Base-by-base conservation (phyloP, 2,113 vertebrate species). In the Zosterops borbonicus region DNA sequence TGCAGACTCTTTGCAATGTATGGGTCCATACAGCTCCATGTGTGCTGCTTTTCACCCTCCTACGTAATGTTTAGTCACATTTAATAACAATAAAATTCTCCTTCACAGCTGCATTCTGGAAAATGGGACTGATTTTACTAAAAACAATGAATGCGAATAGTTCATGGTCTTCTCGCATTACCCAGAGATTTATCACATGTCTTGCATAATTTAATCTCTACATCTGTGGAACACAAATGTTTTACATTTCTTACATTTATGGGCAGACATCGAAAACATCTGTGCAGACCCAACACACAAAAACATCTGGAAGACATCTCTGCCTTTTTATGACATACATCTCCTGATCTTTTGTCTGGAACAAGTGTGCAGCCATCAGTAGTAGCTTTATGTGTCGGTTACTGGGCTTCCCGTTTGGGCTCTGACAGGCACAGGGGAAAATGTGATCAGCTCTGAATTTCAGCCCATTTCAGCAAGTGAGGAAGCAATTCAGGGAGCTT, bases 201-300 rank as follows among this genome's bases (percentile, higher is more conserved):
- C 89, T 96, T 98, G 96, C 97, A 97, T 97, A 98, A 98, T 97
- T 98, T 97, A 98, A 98, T 98, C 97, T 98, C 97, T 97, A 91
- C 97, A 98, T 98, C 97, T 98, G 97, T 96, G 96, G 96, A 97
- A 97, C 97, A 98, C 98, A 98, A 98, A 97, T 98, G 98, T 98
- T 98, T 98, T 97, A 97, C 96, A 98, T 98, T 98, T 98, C 97
- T 97, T 97, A 87, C 98, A 98, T 98, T 98, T 98, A 98, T 96
- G 96, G 97, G 97, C 97, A 98, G 97, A 98, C 97, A 98, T 97
- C 79, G 76, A 97, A 97, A 98, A 98, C 98, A 98, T 98, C 98
- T 98, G 98, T 98, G 97, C 97, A 97, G 95, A 84, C 97, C 98
- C 96, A 98, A 96, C 46, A 63, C 95, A 96, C 92, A 87, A 93